Conservation (phyloP, 2,888 invertebrate genomes). For the Junonia oenone region DNA sequence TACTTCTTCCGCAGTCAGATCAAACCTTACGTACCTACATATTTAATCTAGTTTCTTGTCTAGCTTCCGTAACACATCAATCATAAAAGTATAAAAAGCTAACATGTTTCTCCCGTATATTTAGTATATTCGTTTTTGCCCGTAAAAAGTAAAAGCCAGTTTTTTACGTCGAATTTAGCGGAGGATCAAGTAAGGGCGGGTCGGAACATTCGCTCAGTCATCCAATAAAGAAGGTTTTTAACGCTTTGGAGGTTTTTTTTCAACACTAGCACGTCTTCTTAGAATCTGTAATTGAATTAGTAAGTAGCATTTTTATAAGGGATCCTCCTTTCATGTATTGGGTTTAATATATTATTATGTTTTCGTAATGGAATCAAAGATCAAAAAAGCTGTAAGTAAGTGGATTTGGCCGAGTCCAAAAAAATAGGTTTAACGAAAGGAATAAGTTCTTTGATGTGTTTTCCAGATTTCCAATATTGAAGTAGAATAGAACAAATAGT, state of each 20-base stretch:
- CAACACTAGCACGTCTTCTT: not conserved
- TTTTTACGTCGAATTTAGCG: constrained; percentile 10
- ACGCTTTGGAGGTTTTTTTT: not conserved
- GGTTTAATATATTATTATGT: not conserved
- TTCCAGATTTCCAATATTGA: no score
- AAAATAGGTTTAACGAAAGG: no score
- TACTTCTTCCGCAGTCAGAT: no score
- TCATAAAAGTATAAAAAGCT: not conserved
- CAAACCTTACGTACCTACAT: no score
- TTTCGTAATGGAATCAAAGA: no score
- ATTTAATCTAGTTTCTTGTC: not conserved
- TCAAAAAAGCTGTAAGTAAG: no score
- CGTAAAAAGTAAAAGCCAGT: constrained; percentile 13
- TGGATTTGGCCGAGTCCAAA: no score
- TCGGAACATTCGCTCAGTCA: constrained; percentile 14
- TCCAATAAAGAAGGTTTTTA: not conserved
- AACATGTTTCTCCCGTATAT: not conserved
- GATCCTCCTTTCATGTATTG: not conserved
- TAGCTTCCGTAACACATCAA: not conserved
- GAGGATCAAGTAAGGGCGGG: constrained; percentile 11
- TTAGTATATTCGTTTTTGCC: not conserved
- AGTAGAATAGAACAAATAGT: no score
- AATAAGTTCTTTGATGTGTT: no score
- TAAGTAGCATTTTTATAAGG: not conserved
- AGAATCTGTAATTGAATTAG: not conserved